Evolutionary conservation across 2,113 vertebrate genomes (phyloP), one percentile per base, ranked within the genome.

Genomic region (Mormyrus lacerda): DNA sequence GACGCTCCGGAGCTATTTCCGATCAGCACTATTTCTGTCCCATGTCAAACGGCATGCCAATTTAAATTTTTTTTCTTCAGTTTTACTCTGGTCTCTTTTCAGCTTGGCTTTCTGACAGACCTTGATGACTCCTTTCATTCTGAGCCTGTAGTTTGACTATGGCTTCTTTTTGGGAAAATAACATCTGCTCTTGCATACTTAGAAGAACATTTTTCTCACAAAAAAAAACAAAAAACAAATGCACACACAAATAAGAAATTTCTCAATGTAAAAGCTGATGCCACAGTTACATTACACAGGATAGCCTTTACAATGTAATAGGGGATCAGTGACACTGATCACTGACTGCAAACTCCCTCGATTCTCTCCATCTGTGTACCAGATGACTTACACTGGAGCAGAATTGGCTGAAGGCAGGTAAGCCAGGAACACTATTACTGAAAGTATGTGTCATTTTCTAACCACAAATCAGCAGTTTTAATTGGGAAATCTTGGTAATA

Each of bases 1-100:
- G 55, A 87, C 79, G 88, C 53, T 61, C 19, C 21, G 3, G 76
- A 65, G 58, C 35, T 53, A 53, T 90, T 89, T 85, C 55, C 44
- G 65, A 35, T 91, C 84, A 50, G 1, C 39, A 13, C 24, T 17
- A 83, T 87, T 47, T 50, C 50, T 44, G 85, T 89, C 45, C 31
- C 6, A 9, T 58, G 48, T 53, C 65, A 53, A 88, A 89, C 50
- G 83, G 13, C n/a, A 21, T 65, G 15, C 44, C 87, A 88, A 55
- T 87, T 24, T 88, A 61, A 55, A 79, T 24, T 87, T 89, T 88
- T 86, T 88, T 5, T 84, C 15, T 24, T 50, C 65, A 50, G 17
- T 69, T 47, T 35, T 35, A 45, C 79, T 87, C 24, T 48, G 53
- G 58, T 27, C 47, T 53, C 35, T 31, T 51, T 88, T 58, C 85